phyloP scores from a whole-genome alignment of 2,888 invertebrate genomes.

The Leptopilina drosophilae region DNA sequence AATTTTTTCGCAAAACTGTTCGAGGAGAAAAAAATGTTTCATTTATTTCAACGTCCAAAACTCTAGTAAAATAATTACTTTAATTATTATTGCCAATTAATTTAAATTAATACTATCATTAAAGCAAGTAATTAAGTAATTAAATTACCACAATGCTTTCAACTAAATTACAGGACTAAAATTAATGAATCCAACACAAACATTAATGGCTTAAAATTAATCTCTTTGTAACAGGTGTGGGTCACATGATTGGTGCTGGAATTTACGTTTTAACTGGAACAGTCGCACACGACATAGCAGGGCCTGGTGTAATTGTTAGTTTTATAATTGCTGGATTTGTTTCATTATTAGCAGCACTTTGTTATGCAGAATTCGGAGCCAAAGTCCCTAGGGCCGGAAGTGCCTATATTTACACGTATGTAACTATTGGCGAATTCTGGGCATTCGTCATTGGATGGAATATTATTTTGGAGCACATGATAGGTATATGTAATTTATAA shows the following conservation, averaged over 20 bases:
- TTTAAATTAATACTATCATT: no score
- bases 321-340: slow-evolving; percentile 89
- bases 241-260: slow-evolving; percentile 97
- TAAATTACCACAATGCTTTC: no score
- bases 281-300: slow-evolving; percentile 88
- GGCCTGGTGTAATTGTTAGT: slow-evolving; percentile 88
- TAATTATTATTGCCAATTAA: not conserved
- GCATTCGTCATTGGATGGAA: slow-evolving; percentile 98
- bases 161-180: no score
- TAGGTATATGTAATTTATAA: slow-evolving; percentile 78
- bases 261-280: slow-evolving; percentile 94
- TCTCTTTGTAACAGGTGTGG: slow-evolving; percentile 82
- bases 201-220: not conserved
- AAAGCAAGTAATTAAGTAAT: no score
- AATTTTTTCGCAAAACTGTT: no score
- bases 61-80: not conserved
- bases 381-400: slow-evolving; percentile 93
- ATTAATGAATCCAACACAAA: no score
- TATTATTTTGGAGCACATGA: slow-evolving; percentile 92
- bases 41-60: no score
- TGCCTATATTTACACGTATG: slow-evolving; percentile 95
- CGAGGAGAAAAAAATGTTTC: no score
- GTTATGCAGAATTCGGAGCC: slow-evolving; percentile 94
- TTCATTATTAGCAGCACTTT: slow-evolving; percentile 88
- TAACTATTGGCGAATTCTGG: slow-evolving; percentile 95